phyloP scores from a whole-genome alignment of 2,888 invertebrate species.

The Ectemnius lituratus region DNA sequence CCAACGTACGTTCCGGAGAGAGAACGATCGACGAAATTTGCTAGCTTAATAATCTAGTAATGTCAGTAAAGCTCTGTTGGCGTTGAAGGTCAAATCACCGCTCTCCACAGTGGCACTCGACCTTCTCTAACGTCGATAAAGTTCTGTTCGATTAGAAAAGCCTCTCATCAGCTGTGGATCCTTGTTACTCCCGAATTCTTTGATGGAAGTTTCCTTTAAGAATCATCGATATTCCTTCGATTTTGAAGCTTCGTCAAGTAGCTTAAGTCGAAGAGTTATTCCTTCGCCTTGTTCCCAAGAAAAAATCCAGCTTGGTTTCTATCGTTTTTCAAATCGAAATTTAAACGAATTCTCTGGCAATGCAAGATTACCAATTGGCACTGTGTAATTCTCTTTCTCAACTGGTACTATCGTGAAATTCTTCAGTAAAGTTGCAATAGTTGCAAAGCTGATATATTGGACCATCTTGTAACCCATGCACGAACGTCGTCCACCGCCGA shows the following conservation, averaged over 20 bases:
- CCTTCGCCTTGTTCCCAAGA: not conserved
- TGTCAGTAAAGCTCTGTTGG: conserved; percentile 63
- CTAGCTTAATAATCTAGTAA: conserved; percentile 65
- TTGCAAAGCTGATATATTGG: conserved; percentile 80
- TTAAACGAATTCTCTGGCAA: conserved; percentile 79
- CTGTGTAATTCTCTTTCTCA: conserved; percentile 78
- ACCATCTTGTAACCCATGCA: conserved; percentile 86
- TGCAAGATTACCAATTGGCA: conserved; percentile 81
- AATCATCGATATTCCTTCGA: not conserved
- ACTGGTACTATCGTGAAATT: conserved; percentile 79
- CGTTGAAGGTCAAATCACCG: conserved; percentile 29
- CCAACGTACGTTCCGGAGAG: conserved; percentile 18
- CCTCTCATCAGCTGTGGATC: conserved; percentile 47
- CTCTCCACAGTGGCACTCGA: not conserved
- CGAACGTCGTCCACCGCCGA: conserved; percentile 83
- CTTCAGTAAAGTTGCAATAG: conserved; percentile 80
- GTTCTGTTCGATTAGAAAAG: conserved; percentile 42
- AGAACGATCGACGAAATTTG: conserved; percentile 49
- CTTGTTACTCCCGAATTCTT: conserved; percentile 9
- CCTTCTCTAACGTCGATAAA: conserved; percentile 33
- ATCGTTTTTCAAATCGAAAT: conserved; percentile 78
- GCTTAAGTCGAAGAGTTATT: conserved; percentile 12
- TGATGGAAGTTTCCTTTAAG: not conserved
- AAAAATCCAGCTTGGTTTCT: conserved; percentile 31
- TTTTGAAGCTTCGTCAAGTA: conserved; percentile 11